phyloP scores from a whole-genome alignment of 2,113 vertebrate species.

The Passer domesticus region DNA sequence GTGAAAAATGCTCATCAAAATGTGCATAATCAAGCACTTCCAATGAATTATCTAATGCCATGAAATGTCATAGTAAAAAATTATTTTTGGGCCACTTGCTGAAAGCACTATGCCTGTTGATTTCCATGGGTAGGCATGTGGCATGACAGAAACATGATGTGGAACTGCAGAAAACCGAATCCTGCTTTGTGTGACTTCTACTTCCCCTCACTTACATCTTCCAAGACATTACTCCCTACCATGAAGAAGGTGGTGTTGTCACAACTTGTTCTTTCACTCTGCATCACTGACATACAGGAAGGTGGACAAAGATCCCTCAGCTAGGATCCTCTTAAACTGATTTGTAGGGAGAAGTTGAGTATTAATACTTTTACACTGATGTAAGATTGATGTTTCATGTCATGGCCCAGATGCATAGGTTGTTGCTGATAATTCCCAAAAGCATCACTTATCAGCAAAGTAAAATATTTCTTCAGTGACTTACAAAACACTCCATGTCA shows the following conservation, averaged over 20 bases:
- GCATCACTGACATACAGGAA: not conserved
- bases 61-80: constrained; percentile 12
- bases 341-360: not conserved
- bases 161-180: not conserved
- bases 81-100: not conserved
- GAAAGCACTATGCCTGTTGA: not conserved
- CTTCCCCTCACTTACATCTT: not conserved
- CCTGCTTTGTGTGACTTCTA: not conserved
- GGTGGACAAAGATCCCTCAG: not conserved
- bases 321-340: not conserved
- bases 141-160: not conserved
- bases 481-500: not conserved
- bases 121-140: not conserved
- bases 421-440: not conserved
- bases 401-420: not conserved
- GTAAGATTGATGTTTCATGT: not conserved
- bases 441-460: not conserved
- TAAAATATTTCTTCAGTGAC: not conserved
- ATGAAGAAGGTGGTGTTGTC: not conserved
- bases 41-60: constrained; percentile 45
- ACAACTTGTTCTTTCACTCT: not conserved
- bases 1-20: constrained; percentile 39
- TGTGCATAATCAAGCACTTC: constrained; percentile 26
- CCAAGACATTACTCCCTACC: not conserved
- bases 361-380: not conserved